A percentile compares a stretch with the other conserved stretches of the same genome.
Evolutionary conservation across 2,113 vertebrate species (phyloP).

Genomic region (Tricholaema leucomelas): DNA sequence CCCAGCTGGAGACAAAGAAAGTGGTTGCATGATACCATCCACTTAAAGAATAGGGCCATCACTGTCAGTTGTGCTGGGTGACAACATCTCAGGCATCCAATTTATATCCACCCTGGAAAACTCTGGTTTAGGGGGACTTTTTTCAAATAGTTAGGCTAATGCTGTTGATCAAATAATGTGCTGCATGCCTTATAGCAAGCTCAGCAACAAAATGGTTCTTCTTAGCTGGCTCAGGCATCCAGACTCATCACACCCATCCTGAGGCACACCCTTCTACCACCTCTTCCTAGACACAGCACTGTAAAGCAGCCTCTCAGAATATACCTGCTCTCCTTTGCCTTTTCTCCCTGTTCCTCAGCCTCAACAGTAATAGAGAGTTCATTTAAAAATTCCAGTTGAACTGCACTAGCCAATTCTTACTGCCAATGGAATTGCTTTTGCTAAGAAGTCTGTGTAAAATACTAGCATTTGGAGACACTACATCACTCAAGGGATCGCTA

Average conservation of each 20-base stretch:
- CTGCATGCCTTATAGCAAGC: not conserved
- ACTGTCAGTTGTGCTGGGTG: not conserved
- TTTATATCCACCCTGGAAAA: not conserved
- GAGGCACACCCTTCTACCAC: not conserved
- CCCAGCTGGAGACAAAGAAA: not conserved
- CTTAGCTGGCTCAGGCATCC: not conserved
- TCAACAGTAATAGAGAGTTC: not conserved
- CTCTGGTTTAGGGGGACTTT: not conserved
- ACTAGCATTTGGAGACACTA: conserved; percentile 47
- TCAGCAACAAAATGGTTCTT: not conserved
- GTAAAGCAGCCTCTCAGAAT: not conserved
- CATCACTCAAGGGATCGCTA: conserved; percentile 36
- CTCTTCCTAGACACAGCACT: not conserved
- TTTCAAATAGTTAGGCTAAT: not conserved
- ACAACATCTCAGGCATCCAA: not conserved
- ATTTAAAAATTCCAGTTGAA: conserved; percentile 55
- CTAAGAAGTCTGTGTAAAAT: conserved; percentile 20
- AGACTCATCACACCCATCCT: fast-evolving
- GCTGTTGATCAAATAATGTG: not conserved
- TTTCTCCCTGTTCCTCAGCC: not conserved
- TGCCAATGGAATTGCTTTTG: conserved; percentile 43
- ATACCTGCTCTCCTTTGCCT: not conserved
- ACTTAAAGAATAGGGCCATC: not conserved
- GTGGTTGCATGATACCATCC: not conserved
- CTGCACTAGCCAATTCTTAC: not conserved